These are phyloP conservation scores for Aphis craccivora DNA, from an alignment of 1,140 invertebrate genomes.

Conservation along the genomic window DNA sequence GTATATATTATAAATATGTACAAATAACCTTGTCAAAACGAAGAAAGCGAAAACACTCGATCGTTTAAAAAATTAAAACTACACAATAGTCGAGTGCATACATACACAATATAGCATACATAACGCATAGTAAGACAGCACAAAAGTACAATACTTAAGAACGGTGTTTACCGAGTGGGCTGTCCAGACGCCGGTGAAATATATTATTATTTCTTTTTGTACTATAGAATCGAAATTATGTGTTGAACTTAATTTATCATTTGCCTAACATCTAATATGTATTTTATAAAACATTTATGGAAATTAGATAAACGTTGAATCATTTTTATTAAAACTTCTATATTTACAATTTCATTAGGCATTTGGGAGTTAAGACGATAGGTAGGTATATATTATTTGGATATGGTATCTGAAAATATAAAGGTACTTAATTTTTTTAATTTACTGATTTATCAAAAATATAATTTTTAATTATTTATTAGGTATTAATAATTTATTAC, in stretches of 20 bases:
- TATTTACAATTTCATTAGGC: not conserved
- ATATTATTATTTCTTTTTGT: not conserved
- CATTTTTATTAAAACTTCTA: not conserved
- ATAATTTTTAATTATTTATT: no score
- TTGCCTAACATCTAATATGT: not conserved
- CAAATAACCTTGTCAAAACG: not conserved
- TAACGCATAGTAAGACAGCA: not conserved
- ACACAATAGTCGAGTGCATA: not conserved
- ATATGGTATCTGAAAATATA: no score
- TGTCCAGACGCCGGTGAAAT: not conserved
- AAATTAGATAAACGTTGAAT: not conserved
- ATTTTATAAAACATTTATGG: not conserved
- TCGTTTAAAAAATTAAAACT: slow-evolving; percentile 13
- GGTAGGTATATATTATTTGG: no score
- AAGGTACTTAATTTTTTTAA: no score
- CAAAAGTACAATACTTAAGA: not conserved
- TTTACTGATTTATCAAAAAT: no score
- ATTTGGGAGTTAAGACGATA: no score
- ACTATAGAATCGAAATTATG: not conserved
- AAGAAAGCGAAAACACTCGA: not conserved
- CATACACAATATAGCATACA: not conserved
- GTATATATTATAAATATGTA: not conserved
- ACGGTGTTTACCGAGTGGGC: not conserved
- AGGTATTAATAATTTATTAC: no score
- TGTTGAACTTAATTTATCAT: not conserved